These are phyloP conservation scores for Dasyurus viverrinus DNA, from an alignment of 2,113 vertebrate species.

Conservation along the genomic window DNA sequence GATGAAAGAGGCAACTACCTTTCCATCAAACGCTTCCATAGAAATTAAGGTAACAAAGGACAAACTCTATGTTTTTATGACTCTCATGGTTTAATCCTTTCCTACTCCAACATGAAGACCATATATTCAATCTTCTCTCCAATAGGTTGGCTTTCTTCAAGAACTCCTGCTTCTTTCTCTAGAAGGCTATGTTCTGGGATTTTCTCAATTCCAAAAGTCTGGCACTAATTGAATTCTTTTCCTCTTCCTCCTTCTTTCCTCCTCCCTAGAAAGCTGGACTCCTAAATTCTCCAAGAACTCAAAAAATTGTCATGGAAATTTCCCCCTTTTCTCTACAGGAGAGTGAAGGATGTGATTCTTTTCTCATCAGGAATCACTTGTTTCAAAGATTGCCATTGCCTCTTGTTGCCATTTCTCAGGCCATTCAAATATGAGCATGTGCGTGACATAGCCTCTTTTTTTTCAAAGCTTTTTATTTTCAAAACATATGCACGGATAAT, in stretches of 20 bases:
- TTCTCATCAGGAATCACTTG: not conserved
- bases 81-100: not conserved
- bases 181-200: not conserved
- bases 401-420: not conserved
- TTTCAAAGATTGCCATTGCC: not conserved
- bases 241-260: not conserved
- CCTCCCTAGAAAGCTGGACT: not conserved
- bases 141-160: not conserved
- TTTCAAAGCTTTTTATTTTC: too few species aligned
- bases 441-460: not conserved
- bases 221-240: not conserved
- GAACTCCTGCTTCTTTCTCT: not conserved
- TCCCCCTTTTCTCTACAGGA: not conserved
- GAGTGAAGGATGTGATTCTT: not conserved
- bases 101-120: not conserved
- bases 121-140: not conserved
- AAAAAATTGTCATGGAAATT: not conserved
- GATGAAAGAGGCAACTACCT: not conserved
- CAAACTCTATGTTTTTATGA: not conserved
- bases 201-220: not conserved
- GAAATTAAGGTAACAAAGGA: not conserved
- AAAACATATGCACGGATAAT: too few species aligned
- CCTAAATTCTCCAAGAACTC: not conserved
- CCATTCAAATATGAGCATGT: not conserved
- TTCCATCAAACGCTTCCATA: not conserved